Evolutionary conservation across 2,888 invertebrate species (phyloP), one percentile per base, ranked within the genome.

Genomic region (Euplexia lucipara): DNA sequence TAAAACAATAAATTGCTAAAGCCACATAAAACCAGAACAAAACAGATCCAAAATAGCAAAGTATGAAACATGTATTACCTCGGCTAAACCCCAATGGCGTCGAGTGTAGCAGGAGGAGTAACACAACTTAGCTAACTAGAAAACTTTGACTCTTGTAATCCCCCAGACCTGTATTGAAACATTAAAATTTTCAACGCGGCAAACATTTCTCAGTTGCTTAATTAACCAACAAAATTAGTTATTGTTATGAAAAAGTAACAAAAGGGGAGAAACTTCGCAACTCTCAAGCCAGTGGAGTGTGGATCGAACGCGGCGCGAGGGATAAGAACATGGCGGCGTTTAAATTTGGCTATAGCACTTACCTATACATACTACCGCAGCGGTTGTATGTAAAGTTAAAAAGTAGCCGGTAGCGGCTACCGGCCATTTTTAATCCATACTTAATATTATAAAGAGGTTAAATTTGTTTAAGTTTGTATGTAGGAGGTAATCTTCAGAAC

Each of bases 161-260:
- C 81, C n/a, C 52, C 71, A 78, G 75, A 82, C 81, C 79, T 84
- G 82, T 85, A 85, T 86, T 80, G 83, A 80, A 84, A 83, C 83
- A 82, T 84, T 84, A 85, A 82, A 82, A 82, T 85, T 86, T 86
- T 75, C 77, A 80, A 81, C 79, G 81, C 32, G 52, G 65, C 78
- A 73, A 88, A 85, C 87, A 86, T 85, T 88, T 85, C 83, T 84
- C 86, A 85, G 87, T 86, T 84, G 86, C 85, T 87, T 89, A 89
- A 91, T 91, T 91, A 90, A 88, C 89, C 88, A 85, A 84, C 86
- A 81, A 88, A 91, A 91, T 91, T 91, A 91, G 90, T 89, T 90
- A 90, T 90, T 90, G 89, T 91, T 90, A 89, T 89, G 87, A 90
- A 91, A 90, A 90, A 88, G 86, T 85, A 86, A 85, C 85, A 85